Evolutionary conservation across 2,113 vertebrate genomes (phyloP).

Genomic region (Cyanoderma ruficeps): DNA sequence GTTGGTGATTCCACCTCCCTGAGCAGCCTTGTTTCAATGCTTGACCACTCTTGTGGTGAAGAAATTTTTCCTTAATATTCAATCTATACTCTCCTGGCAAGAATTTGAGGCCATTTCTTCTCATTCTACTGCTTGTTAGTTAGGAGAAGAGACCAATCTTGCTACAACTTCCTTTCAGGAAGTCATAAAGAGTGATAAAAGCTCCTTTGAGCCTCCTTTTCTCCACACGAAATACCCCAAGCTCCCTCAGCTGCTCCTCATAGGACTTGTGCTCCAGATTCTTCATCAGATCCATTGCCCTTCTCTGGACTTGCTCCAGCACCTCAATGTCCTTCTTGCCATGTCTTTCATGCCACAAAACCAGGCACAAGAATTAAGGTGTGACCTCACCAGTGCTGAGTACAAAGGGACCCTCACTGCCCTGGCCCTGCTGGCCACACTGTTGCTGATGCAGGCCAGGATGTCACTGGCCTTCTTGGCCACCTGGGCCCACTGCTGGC

Average conservation of each 20-base stretch:
- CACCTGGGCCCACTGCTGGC: neutral
- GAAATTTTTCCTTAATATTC: neutral
- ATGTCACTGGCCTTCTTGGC: neutral
- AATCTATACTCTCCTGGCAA: neutral
- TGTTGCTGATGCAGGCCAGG: neutral
- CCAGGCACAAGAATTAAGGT: fast-evolving
- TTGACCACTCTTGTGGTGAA: neutral
- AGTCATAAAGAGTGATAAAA: neutral
- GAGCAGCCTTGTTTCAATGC: neutral
- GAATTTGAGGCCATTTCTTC: neutral
- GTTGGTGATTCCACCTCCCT: neutral
- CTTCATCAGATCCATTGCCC: neutral
- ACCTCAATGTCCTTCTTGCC: neutral
- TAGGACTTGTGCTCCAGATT: neutral
- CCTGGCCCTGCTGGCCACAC: neutral
- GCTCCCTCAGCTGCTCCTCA: neutral
- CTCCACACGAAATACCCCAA: neutral
- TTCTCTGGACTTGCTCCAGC: neutral
- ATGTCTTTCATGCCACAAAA: neutral
- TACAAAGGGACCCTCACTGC: neutral
- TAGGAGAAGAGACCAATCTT: neutral
- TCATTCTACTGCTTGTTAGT: neutral
- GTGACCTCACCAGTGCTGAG: neutral
- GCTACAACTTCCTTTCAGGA: fast-evolving
- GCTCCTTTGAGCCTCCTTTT: neutral